Evolutionary conservation across 2,113 vertebrate species (phyloP).

Genomic region (Cygnus buccinator): DNA sequence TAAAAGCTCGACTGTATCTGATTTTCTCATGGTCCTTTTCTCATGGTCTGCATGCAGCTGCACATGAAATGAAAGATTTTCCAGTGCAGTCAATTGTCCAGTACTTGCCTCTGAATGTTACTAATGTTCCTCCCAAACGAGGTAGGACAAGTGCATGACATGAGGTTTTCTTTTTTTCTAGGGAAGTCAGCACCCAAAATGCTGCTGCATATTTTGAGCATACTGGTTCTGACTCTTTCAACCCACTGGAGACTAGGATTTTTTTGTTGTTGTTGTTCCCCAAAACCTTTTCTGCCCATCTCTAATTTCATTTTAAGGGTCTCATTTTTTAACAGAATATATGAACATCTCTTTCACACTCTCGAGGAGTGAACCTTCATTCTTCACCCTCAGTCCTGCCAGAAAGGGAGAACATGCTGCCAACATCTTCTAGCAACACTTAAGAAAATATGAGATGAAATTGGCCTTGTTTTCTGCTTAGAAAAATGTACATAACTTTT

Average conservation of each 20-base stretch:
- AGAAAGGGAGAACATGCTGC: constrained; percentile 57
- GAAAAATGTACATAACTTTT: constrained; percentile 33
- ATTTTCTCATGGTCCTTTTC: not conserved
- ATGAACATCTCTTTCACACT: constrained; percentile 62
- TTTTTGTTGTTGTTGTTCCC: not conserved
- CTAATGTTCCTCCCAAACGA: not conserved
- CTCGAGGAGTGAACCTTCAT: constrained; percentile 58
- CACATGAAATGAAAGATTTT: not conserved
- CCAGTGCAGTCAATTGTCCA: not conserved
- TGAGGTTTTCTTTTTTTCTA: not conserved
- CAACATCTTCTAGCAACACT: constrained; percentile 59
- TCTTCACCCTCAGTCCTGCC: constrained; percentile 58
- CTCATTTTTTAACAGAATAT: constrained; percentile 45
- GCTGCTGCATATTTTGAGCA: not conserved
- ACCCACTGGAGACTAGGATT: not conserved
- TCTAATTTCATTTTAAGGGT: constrained; percentile 51
- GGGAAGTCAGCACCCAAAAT: not conserved
- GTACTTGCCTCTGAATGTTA: not conserved
- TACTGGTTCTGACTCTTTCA: not conserved
- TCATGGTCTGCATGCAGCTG: not conserved
- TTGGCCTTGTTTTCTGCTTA: constrained; percentile 30
- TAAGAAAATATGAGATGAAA: constrained; percentile 53
- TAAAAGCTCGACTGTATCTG: not conserved
- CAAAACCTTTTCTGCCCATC: constrained; percentile 8
- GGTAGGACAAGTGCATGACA: not conserved